A percentile compares a stretch with the other conserved stretches of the same genome.
These are phyloP conservation scores for Drosophila imparisetae DNA, from an alignment of 2,888 invertebrate genomes.

Conservation along the genomic window DNA sequence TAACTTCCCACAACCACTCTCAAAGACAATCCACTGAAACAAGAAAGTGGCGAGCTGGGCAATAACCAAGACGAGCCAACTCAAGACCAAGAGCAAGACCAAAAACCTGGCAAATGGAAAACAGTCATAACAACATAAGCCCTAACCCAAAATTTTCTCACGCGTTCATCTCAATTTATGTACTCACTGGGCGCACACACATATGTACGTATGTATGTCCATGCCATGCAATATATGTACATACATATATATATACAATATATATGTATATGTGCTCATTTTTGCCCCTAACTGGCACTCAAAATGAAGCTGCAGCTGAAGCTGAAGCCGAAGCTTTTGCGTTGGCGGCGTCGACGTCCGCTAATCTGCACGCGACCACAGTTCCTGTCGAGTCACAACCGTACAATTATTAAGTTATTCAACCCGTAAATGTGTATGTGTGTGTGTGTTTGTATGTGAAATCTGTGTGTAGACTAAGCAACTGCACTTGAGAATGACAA, in stretches of 20 bases:
- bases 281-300: constrained; percentile 16
- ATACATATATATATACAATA: background rate
- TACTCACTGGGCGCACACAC: constrained; percentile 47
- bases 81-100: constrained; percentile 32
- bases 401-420: constrained; percentile 46
- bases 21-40: constrained; percentile 34
- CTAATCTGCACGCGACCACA: constrained; percentile 72
- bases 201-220: background rate
- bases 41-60: constrained; percentile 63
- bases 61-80: constrained; percentile 39
- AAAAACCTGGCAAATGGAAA: constrained; percentile 41
- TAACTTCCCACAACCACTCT: constrained; percentile 53
- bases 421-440: constrained; percentile 21
- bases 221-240: constrained; percentile 6
- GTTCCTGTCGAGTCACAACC: constrained; percentile 39
- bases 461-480: constrained; percentile 11
- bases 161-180: constrained; percentile 76
- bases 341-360: constrained; percentile 54
- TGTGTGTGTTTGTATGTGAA: constrained; percentile 7
- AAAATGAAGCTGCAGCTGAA: constrained; percentile 1
- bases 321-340: constrained; percentile 17
- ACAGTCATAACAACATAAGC: constrained; percentile 58
- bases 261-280: constrained; percentile 7
- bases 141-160: constrained; percentile 71
- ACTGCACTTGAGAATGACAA: constrained; percentile 47